Conservation (phyloP, 1,140 invertebrate genomes). For the Bombus sibiricus region DNA sequence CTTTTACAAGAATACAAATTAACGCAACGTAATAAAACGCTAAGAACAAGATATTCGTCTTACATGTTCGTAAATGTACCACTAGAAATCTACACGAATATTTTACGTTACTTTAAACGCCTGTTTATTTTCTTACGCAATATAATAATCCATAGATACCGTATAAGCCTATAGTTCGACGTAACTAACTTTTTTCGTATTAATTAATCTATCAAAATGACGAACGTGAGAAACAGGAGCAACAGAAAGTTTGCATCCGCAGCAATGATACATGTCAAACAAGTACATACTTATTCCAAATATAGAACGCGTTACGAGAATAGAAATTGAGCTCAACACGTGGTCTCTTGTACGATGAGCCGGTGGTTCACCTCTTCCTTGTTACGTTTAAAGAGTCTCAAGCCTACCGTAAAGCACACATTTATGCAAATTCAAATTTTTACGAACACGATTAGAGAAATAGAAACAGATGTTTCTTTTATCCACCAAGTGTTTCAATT, state of each 20-base stretch:
- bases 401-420: not conserved
- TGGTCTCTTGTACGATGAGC: conserved; percentile 9
- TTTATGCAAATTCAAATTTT: not conserved
- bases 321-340: conserved; percentile 32
- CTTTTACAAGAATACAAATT: conserved; percentile 14
- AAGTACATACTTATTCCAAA: conserved; percentile 20
- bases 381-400: not conserved
- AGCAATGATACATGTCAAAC: conserved; percentile 4
- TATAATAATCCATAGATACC: not conserved
- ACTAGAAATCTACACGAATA: not conserved
- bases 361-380: conserved; percentile 8
- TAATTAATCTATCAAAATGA: not conserved
- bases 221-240: not conserved
- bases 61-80: not conserved
- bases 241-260: not conserved
- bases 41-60: not conserved
- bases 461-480: not conserved
- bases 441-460: not conserved
- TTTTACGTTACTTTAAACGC: too few relatives aligned
- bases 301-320: conserved; percentile 21
- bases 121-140: not conserved
- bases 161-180: not conserved
- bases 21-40: not conserved
- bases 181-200: not conserved
- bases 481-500: too few relatives aligned